phyloP scores from a whole-genome alignment of 2,113 vertebrate genomes.

The Pristiophorus japonicus region DNA sequence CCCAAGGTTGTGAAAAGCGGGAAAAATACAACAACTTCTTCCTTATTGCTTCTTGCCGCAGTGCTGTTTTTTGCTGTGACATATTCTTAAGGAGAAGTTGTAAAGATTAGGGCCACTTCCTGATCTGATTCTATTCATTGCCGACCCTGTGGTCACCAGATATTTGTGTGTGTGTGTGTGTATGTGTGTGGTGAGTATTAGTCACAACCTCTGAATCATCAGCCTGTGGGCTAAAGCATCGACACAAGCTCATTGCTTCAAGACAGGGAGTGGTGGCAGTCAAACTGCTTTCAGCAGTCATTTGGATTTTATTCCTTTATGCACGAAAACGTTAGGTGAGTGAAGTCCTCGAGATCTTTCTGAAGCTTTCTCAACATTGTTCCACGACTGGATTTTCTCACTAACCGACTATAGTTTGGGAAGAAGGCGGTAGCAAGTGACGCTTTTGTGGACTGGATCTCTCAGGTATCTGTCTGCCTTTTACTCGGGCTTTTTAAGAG shows the following conservation, averaged over 20 bases:
- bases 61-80: background rate
- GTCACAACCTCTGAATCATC: slow-evolving; percentile 14
- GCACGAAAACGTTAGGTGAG: background rate
- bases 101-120: background rate
- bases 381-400: background rate
- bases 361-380: background rate
- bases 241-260: background rate
- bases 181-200: background rate
- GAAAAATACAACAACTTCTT: background rate
- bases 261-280: background rate
- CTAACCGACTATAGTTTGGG: background rate
- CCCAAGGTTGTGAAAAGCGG: background rate
- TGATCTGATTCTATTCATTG: background rate
- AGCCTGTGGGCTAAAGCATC: background rate
- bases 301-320: background rate
- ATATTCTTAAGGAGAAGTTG: background rate
- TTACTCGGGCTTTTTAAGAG: background rate
- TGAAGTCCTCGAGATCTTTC: background rate
- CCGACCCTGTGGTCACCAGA: background rate
- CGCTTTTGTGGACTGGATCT: background rate
- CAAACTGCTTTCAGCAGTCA: background rate
- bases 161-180: background rate
- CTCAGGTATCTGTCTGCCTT: background rate
- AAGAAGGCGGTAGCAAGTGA: background rate
- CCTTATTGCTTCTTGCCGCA: background rate